Percentiles rank a stretch among this genome's conserved stretches.
phyloP scores from a whole-genome alignment of 1,140 invertebrate genomes.

The Ips nitidus region DNA sequence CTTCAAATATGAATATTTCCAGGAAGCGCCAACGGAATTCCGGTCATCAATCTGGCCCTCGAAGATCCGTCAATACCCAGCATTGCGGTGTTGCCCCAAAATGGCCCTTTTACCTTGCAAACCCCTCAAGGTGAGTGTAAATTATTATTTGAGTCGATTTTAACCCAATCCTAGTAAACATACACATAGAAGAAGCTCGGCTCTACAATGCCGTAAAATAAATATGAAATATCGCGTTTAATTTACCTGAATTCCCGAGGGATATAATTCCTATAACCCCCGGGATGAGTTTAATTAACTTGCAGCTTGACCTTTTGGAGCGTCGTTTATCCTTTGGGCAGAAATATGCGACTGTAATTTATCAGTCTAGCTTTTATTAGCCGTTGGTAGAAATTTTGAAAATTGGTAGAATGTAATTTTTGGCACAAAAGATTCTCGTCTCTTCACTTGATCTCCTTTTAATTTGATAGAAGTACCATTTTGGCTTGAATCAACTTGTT shows the following conservation, averaged over 20 bases:
- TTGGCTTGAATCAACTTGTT: no score
- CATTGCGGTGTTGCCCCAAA: conserved; percentile 48
- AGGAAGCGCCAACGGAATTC: conserved; percentile 69
- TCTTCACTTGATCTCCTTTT: no score
- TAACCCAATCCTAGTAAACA: not conserved
- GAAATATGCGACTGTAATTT: no score
- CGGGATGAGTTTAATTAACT: no score
- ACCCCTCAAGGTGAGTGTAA: conserved; percentile 33
- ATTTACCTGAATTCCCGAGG: not conserved
- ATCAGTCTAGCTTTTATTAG: no score
- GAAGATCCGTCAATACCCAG: conserved; percentile 60
- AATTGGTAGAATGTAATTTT: no score
- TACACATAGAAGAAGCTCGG: not conserved
- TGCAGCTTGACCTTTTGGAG: no score
- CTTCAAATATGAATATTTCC: conserved; percentile 30
- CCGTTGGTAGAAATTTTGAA: no score
- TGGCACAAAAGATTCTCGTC: no score
- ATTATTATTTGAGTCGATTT: not conserved
- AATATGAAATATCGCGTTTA: not conserved
- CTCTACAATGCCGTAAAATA: not conserved
- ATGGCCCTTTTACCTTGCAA: conserved; percentile 47
- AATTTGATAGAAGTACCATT: no score
- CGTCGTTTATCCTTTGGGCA: no score
- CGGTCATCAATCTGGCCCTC: conserved; percentile 67
- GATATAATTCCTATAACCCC: not conserved